These are phyloP conservation scores for Diabrotica virgifera DNA, from an alignment of 1,140 invertebrate genomes.

Conservation along the genomic window DNA sequence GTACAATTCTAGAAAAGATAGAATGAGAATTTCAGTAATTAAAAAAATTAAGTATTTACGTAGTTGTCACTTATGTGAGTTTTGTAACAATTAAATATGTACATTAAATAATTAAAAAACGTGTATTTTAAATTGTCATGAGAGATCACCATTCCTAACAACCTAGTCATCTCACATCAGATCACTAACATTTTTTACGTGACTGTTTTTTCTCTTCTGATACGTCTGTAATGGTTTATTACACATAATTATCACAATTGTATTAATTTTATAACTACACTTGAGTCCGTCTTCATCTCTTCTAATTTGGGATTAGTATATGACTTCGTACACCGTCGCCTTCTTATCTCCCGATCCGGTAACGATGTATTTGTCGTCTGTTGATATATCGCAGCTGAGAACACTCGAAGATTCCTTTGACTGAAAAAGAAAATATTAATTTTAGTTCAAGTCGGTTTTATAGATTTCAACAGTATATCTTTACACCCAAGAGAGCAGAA, in stretches of 20 bases:
- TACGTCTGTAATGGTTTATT: constrained; percentile 32
- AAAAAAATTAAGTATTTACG: constrained; percentile 28
- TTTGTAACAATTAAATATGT: constrained; percentile 16
- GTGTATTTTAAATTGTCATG: constrained; percentile 30
- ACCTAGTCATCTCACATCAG: constrained; percentile 32
- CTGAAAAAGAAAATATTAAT: constrained; percentile 60
- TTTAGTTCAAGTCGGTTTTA: no score
- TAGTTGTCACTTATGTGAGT: constrained; percentile 5
- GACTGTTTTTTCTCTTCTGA: constrained; percentile 14
- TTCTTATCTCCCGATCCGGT: constrained; percentile 99
- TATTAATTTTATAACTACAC: constrained; percentile 30
- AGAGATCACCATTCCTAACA: constrained; percentile 37
- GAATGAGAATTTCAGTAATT: constrained; percentile 16
- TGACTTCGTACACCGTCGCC: constrained; percentile 97
- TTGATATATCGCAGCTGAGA: constrained; percentile 97
- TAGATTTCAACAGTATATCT: no score
- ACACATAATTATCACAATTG: constrained; percentile 47
- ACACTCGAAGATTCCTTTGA: constrained; percentile 98
- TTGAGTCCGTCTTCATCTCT: constrained; percentile 10
- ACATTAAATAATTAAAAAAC: constrained; percentile 13
- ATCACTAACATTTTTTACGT: constrained; percentile 33
- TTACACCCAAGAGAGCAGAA: no score
- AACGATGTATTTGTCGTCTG: constrained; percentile 98
- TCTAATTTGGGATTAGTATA: constrained; percentile 65
- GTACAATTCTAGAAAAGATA: constrained; percentile 14